Evolutionary conservation across 92 coral and sea anemone genomes (phyloP).

Genomic region (Porites cylindrica): DNA sequence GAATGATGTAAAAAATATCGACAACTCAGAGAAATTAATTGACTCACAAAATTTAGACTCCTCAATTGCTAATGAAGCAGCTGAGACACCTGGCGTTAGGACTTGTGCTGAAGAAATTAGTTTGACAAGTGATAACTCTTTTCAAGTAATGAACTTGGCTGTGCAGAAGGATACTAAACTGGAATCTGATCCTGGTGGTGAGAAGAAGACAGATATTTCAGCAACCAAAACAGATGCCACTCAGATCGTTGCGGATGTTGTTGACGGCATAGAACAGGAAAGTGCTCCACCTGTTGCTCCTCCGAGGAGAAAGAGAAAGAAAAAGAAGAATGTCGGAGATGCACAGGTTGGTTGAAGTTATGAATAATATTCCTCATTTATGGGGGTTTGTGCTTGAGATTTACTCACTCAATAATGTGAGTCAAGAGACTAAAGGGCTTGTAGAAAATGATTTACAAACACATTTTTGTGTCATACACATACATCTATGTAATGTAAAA

Average conservation of each 20-base stretch:
- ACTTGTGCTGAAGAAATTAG: background rate
- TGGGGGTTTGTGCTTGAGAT: too few relatives aligned
- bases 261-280: slow-evolving; percentile 60
- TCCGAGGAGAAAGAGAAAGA: slow-evolving; percentile 93
- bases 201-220: slow-evolving; percentile 12
- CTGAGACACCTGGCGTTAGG: background rate
- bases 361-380: too few relatives aligned
- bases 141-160: background rate
- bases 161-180: background rate
- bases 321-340: slow-evolving; percentile 66
- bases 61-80: background rate
- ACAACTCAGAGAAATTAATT: background rate
- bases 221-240: slow-evolving; percentile 26
- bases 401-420: too few relatives aligned
- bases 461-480: too few relatives aligned
- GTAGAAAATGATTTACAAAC: too few relatives aligned
- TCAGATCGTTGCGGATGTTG: slow-evolving; percentile 50
- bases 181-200: background rate
- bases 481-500: too few relatives aligned
- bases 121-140: background rate
- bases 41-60: background rate
- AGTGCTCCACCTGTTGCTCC: slow-evolving; percentile 93
- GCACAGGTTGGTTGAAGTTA: slow-evolving; percentile 12
- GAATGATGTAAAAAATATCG: background rate
- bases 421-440: too few relatives aligned